Evolutionary conservation across 2,113 vertebrate species (phyloP).

Genomic region (Candoia aspera): DNA sequence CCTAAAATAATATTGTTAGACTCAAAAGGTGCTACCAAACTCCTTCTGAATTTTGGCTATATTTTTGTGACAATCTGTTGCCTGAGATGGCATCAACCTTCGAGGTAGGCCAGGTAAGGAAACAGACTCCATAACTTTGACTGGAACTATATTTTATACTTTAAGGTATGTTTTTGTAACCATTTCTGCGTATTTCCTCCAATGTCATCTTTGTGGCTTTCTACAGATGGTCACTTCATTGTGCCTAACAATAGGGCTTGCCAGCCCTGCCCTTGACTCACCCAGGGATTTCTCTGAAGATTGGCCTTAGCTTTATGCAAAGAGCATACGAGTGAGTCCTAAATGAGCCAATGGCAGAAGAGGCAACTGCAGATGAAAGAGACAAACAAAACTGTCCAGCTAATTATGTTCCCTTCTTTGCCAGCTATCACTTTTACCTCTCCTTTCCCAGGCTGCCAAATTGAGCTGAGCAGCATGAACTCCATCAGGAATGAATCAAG

Average conservation of each 20-base stretch:
- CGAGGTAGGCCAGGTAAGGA: not conserved
- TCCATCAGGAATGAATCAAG: not conserved
- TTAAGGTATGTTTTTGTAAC: not conserved
- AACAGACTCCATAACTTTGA: not conserved
- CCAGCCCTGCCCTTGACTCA: not conserved
- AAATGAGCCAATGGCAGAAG: not conserved
- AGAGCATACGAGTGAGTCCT: not conserved
- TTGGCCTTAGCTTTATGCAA: not conserved
- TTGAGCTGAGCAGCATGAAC: not conserved
- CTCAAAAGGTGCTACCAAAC: not conserved
- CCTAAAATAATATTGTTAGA: not conserved
- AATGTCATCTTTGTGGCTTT: not conserved
- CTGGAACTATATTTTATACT: not conserved
- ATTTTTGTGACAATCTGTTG: not conserved
- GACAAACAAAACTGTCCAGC: not conserved
- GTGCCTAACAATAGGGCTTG: not conserved
- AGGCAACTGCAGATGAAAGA: not conserved
- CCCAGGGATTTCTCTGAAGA: not conserved
- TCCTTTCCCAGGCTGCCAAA: not conserved
- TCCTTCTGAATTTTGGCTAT: not conserved
- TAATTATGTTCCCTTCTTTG: not conserved
- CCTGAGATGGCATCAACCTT: not conserved
- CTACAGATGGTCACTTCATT: not conserved
- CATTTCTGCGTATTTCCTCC: not conserved
- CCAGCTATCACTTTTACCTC: too few species aligned